These are phyloP conservation scores for Trachelus stipa DNA, from an alignment of 2,888 invertebrate species.

Conservation along the genomic window DNA sequence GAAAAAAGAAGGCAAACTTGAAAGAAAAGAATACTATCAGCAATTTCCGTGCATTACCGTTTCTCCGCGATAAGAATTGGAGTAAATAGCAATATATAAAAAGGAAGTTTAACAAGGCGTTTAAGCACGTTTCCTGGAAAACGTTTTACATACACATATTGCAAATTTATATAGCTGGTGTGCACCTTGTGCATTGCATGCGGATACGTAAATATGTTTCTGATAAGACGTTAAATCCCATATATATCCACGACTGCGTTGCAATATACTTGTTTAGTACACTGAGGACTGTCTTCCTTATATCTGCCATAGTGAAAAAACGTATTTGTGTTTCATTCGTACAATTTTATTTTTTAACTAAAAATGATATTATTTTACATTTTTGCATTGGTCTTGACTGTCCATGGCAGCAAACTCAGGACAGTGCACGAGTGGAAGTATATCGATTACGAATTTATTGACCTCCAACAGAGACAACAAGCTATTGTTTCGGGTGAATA, in stretches of 20 bases:
- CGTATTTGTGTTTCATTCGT: not conserved
- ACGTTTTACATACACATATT: not conserved
- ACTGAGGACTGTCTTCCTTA: not conserved
- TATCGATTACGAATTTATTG: constrained; percentile 77
- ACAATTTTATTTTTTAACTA: not conserved
- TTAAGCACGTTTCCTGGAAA: not conserved
- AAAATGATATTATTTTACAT: not conserved
- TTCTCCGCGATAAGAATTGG: not conserved
- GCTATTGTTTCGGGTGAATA: constrained; percentile 70
- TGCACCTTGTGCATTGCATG: not conserved
- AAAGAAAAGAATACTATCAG: not conserved
- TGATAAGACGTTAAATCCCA: not conserved
- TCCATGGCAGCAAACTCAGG: constrained; percentile 11
- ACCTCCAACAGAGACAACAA: constrained; percentile 68
- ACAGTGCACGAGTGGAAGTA: constrained; percentile 77
- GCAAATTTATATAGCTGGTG: not conserved
- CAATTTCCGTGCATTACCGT: not conserved
- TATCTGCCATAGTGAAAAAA: not conserved
- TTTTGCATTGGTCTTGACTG: not conserved
- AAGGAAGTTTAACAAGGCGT: not conserved
- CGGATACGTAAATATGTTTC: not conserved
- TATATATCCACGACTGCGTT: not conserved
- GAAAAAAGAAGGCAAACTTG: too few relatives aligned
- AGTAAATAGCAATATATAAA: not conserved
- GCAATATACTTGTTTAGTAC: not conserved